Evolutionary conservation across 2,113 vertebrate genomes (phyloP).

Genomic region (Laticauda laticaudata): DNA sequence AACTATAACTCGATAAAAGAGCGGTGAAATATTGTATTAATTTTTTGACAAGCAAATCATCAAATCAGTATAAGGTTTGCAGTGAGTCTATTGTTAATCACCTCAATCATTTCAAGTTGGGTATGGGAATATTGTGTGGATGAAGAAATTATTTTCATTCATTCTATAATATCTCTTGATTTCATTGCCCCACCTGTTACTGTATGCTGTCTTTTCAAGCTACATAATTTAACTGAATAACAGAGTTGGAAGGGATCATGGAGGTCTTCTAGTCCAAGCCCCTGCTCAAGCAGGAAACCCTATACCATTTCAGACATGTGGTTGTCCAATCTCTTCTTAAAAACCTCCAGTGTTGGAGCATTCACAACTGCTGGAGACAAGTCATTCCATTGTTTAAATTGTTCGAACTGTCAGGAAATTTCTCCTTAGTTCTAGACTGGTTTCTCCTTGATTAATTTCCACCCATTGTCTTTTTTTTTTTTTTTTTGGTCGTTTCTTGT

Average conservation of each 20-base stretch:
- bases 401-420: not conserved
- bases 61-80: not conserved
- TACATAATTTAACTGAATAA: not conserved
- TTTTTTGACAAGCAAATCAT: not conserved
- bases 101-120: not conserved
- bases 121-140: not conserved
- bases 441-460: not conserved
- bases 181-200: not conserved
- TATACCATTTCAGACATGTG: not conserved
- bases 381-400: not conserved
- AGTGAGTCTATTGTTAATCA: not conserved
- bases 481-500: not conserved
- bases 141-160: not conserved
- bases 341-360: not conserved
- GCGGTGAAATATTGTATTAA: not conserved
- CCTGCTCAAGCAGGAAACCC: not conserved
- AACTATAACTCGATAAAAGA: not conserved
- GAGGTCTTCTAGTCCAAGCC: not conserved
- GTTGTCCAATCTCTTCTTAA: not conserved
- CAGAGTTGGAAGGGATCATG: not conserved
- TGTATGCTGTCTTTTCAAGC: not conserved
- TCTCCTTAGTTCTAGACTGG: not conserved
- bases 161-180: not conserved
- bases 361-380: not conserved
- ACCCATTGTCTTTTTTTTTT: not conserved